Percentiles rank a stretch among this genome's conserved stretches.
These are phyloP conservation scores for Tautogolabrus adspersus DNA, from an alignment of 2,113 vertebrate genomes.

Conservation along the genomic window DNA sequence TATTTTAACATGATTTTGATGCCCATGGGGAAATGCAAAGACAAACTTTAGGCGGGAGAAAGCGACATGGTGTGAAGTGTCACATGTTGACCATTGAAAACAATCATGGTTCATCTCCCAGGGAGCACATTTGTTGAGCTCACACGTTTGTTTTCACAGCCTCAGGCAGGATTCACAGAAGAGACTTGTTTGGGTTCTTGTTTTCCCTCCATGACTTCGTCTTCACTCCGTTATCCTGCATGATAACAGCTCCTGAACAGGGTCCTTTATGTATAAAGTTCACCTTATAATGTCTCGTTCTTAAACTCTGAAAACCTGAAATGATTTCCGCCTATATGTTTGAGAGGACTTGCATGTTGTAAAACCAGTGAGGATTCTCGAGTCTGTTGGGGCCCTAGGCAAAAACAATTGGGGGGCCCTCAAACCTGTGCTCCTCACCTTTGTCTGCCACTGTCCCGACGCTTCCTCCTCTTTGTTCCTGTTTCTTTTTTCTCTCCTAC, in stretches of 20 bases:
- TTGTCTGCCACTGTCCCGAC: too few relatives aligned
- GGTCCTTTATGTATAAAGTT: not conserved
- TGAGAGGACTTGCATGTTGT: not conserved
- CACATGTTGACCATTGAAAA: conserved; percentile 22
- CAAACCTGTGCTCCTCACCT: too few relatives aligned
- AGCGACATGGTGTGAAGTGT: not conserved
- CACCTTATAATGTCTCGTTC: not conserved
- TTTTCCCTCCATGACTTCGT: not conserved
- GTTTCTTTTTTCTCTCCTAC: too few relatives aligned
- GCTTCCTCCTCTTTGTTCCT: too few relatives aligned
- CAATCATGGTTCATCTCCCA: not conserved
- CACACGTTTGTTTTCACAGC: not conserved
- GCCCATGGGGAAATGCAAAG: too few relatives aligned
- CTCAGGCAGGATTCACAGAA: not conserved
- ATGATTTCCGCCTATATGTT: not conserved
- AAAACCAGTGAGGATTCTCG: too few relatives aligned
- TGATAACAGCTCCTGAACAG: not conserved
- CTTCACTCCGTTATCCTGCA: not conserved
- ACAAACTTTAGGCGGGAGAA: not conserved
- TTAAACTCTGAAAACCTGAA: not conserved
- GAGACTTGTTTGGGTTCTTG: too few relatives aligned
- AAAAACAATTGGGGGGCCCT: too few relatives aligned
- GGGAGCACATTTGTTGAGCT: not conserved
- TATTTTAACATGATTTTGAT: too few relatives aligned
- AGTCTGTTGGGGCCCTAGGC: too few relatives aligned